Evolutionary conservation across 2,888 invertebrate species (phyloP).

Genomic region (Ctenicera cuprea): DNA sequence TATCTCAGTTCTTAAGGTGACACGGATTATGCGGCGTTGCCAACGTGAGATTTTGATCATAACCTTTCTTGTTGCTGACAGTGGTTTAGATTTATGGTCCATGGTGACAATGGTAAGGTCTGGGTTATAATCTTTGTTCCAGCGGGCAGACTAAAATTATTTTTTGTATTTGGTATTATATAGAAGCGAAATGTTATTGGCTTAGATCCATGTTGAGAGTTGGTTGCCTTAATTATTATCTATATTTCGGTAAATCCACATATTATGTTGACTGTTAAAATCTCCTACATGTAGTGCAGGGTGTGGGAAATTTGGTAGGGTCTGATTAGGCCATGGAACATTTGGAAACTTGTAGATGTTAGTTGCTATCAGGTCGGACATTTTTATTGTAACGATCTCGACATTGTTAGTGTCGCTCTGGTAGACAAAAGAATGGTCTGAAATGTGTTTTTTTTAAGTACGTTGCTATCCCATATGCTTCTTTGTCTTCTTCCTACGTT

Average conservation of each 20-base stretch:
- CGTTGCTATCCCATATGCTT: no score
- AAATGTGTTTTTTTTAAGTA: no score
- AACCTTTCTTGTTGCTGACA: neutral
- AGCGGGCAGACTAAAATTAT: neutral
- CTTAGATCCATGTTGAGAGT: neutral
- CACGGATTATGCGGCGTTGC: neutral
- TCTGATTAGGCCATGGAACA: neutral
- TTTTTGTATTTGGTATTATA: neutral
- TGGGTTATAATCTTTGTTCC: conserved; percentile 6
- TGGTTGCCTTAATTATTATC: conserved; percentile 12
- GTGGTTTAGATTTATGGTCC: neutral
- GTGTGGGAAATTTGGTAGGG: neutral
- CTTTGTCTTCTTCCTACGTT: no score
- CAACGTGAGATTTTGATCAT: neutral
- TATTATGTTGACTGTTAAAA: neutral
- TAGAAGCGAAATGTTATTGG: neutral
- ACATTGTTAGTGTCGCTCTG: no score
- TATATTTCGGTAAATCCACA: neutral
- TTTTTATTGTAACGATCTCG: no score
- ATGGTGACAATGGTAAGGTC: no score
- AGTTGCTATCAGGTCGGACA: no score
- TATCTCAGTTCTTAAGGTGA: neutral
- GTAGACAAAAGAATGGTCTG: no score
- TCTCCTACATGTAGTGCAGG: neutral
- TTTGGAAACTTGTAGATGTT: no score